Evolutionary conservation across 2,888 invertebrate genomes (phyloP), one percentile per base, ranked within the genome.

Genomic region (Drosophila putrida): DNA sequence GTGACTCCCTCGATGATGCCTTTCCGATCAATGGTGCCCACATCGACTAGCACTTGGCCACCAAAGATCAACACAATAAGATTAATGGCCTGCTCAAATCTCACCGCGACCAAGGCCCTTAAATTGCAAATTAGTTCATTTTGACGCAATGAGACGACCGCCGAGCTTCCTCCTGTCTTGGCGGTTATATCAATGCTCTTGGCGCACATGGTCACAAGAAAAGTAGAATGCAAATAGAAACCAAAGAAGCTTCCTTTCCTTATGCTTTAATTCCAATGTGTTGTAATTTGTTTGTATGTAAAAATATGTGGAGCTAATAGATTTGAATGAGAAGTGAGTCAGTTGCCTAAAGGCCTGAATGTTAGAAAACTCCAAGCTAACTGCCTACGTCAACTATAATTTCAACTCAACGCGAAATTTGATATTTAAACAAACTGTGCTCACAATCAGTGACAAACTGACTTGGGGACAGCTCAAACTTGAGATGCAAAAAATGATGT

Each of bases 1-100:
- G 74, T 87, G 4, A 80, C 82, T 0, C 82, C 89, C 4, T 80
- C 67, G 3, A 51, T 75, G 9, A 89, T 89, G 25, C 82, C 79
- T 10, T 65, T 50, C 4, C 59, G 27, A 53, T 72, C 82, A n/a
- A 85, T 77, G 27, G 89, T 87, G 25, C 84, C 85, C 33, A 43
- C 75, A 49, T 85, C 85, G 0, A 10, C 10, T 3, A 85, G 58
- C 47, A 85, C 70, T 38, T 79, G 68, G 0, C 85, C 85, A 1
- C 53, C 87, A 27, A 70, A 85, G 0, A 85, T 68, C 31, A 89
- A 51, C 28, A 89, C 58, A 4, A 83, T 69, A 0, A 49, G 31
- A 4, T 53, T 15, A 9, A 81, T 78, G 0, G 66, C 54, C 47
- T 58, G 53, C 58, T 79, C 82, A 13, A 85, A 87, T n/a, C 77